phyloP scores from a whole-genome alignment of 2,888 invertebrate genomes.

The Spodoptera exigua region DNA sequence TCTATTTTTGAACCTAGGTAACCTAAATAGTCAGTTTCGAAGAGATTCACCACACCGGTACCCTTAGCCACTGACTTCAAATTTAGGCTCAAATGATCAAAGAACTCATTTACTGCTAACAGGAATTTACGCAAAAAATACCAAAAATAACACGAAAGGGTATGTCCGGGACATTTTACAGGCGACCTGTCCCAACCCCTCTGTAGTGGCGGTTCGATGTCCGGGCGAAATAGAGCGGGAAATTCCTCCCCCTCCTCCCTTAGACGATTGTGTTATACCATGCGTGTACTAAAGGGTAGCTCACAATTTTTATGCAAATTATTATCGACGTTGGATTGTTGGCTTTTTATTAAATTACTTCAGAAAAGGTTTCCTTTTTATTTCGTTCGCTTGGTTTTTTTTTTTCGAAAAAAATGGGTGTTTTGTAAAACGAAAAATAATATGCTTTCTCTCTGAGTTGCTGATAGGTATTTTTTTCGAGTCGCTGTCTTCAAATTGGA shows the following conservation, averaged over 20 bases:
- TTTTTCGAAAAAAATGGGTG: not conserved
- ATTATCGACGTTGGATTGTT: conserved; percentile 30
- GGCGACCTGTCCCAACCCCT: conserved; percentile 65
- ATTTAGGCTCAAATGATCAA: conserved; percentile 34
- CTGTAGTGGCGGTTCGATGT: conserved; percentile 66
- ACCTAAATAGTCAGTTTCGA: conserved; percentile 17
- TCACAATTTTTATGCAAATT: conserved; percentile 56
- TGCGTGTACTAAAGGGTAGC: conserved; percentile 55
- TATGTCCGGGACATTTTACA: conserved; percentile 66
- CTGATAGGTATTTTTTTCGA: too few relatives aligned
- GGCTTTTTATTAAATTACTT: conserved; percentile 34
- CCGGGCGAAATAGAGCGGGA: conserved; percentile 75
- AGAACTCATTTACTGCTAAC: conserved; percentile 24
- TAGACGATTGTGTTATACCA: conserved; percentile 57
- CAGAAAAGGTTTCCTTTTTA: not conserved
- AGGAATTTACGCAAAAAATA: conserved; percentile 44
- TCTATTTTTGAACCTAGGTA: not conserved
- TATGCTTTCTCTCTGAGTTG: not conserved
- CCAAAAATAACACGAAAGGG: conserved; percentile 54
- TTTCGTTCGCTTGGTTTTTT: conserved; percentile 1
- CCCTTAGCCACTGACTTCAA: conserved; percentile 28
- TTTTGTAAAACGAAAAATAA: not conserved
- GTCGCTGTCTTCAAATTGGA: too few relatives aligned
- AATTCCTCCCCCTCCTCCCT: conserved; percentile 59
- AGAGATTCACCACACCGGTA: conserved; percentile 13